Evolutionary conservation across 37 sponge, comb jelly and placozoan genomes (phyloP).

Genomic region (Dysidea cf. avara): DNA sequence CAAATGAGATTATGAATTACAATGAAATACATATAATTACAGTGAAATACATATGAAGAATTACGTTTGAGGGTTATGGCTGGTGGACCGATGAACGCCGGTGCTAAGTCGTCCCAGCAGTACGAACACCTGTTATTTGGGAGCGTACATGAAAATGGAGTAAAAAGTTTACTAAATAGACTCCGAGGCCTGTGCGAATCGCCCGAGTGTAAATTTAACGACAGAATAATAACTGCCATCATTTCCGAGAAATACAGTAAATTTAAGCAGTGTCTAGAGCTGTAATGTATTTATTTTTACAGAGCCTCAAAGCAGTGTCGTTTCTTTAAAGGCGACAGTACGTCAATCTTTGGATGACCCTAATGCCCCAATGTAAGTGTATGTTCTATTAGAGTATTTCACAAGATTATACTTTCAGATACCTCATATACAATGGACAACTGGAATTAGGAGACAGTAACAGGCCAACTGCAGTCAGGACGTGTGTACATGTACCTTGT

Average conservation of each 20-base stretch:
- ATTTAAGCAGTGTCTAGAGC: conserved; percentile 46
- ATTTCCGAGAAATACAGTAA: conserved; percentile 56
- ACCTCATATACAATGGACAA: conserved; percentile 63
- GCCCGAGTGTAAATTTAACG: conserved; percentile 35
- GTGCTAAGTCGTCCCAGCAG: background rate
- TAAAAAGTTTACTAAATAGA: conserved; percentile 53
- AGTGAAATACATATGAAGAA: too few relatives aligned
- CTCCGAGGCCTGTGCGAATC: conserved; percentile 73
- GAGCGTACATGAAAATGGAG: conserved; percentile 47
- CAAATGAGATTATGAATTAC: too few relatives aligned
- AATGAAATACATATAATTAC: too few relatives aligned
- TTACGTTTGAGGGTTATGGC: too few relatives aligned
- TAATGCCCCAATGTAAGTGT: conserved; percentile 52
- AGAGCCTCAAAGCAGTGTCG: background rate
- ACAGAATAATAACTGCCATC: conserved; percentile 1
- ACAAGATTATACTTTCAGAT: conserved; percentile 18
- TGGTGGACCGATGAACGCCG: background rate
- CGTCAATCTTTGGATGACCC: conserved; percentile 64
- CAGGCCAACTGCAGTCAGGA: conserved; percentile 49
- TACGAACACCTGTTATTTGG: conserved; percentile 69
- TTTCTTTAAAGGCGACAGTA: conserved; percentile 40
- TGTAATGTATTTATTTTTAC: too few relatives aligned
- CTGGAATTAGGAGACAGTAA: conserved; percentile 44
- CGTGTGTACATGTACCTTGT: conserved; percentile 44
- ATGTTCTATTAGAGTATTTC: background rate